These are phyloP conservation scores for Physella acuta DNA, from an alignment of 1,140 invertebrate species.

Conservation along the genomic window DNA sequence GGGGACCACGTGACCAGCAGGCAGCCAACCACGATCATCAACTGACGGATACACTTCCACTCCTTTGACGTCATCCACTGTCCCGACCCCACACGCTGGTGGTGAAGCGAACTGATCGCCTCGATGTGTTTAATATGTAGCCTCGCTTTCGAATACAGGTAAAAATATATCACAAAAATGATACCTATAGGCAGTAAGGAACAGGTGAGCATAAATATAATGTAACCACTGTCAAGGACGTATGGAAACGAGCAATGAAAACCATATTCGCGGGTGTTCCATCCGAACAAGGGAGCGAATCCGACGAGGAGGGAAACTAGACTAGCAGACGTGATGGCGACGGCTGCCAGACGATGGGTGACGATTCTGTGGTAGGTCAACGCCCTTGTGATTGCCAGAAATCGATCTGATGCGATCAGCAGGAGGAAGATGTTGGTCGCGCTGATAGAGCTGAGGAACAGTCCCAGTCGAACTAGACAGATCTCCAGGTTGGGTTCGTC, in stretches of 20 bases:
- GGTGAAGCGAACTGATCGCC: background rate
- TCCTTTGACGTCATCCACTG: background rate
- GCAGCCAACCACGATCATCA: background rate
- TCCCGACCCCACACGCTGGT: background rate
- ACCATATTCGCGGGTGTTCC: background rate
- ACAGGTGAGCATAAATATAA: background rate
- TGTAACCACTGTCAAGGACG: background rate
- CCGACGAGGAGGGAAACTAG: background rate
- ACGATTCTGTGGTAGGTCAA: background rate
- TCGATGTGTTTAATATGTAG: background rate
- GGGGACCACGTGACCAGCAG: background rate
- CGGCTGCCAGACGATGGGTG: background rate
- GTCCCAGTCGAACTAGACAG: background rate
- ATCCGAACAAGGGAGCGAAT: background rate
- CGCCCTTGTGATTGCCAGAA: background rate
- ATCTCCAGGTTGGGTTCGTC: background rate
- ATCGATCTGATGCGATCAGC: background rate
- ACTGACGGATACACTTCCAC: background rate
- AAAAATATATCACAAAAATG: background rate
- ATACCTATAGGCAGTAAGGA: background rate
- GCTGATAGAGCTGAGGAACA: background rate
- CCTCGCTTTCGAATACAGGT: background rate
- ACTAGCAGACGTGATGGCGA: background rate
- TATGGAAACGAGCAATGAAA: background rate
- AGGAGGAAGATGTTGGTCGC: background rate